Evolutionary conservation across 1,140 invertebrate species (phyloP).

Genomic region (Drosophila fuyamai): DNA sequence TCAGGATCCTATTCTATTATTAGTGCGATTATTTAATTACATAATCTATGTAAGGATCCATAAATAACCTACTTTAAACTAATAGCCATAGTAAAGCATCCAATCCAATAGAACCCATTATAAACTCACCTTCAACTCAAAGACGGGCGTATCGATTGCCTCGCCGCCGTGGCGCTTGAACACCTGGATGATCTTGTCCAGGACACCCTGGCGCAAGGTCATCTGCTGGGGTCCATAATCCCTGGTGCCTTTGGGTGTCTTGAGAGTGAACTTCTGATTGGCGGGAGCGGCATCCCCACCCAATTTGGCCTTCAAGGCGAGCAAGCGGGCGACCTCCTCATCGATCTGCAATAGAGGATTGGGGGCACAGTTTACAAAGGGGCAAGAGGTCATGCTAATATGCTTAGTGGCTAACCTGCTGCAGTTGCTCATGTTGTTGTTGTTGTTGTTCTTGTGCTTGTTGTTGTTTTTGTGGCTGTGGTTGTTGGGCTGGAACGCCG

Average conservation of each 20-base stretch:
- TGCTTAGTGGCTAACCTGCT: conserved; percentile 83
- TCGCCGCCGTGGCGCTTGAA: conserved; percentile 99
- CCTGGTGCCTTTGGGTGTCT: conserved; percentile 97
- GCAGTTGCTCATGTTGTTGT: conserved; percentile 75
- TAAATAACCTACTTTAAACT: too few relatives aligned
- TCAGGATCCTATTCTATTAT: too few relatives aligned
- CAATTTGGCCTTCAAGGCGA: conserved; percentile 91
- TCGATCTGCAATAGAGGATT: conserved; percentile 87
- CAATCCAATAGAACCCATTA: neutral
- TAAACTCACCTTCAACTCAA: conserved; percentile 95
- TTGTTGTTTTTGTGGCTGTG: conserved; percentile 57
- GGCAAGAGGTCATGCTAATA: conserved; percentile 3
- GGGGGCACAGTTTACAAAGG: neutral
- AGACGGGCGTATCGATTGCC: conserved; percentile 99
- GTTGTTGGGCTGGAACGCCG: conserved; percentile 53
- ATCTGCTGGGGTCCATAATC: conserved; percentile 98
- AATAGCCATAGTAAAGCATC: too few relatives aligned
- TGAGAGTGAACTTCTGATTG: conserved; percentile 92
- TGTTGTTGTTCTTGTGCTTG: conserved; percentile 56
- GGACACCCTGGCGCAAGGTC: conserved; percentile 94
- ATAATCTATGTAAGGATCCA: too few relatives aligned
- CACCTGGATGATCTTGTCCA: conserved; percentile 94
- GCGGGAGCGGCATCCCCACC: conserved; percentile 86
- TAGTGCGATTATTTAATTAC: too few relatives aligned
- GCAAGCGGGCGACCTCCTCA: conserved; percentile 92